Conservation (phyloP, 2,888 invertebrate species). For the Rhopalosiphum nymphaeae region DNA sequence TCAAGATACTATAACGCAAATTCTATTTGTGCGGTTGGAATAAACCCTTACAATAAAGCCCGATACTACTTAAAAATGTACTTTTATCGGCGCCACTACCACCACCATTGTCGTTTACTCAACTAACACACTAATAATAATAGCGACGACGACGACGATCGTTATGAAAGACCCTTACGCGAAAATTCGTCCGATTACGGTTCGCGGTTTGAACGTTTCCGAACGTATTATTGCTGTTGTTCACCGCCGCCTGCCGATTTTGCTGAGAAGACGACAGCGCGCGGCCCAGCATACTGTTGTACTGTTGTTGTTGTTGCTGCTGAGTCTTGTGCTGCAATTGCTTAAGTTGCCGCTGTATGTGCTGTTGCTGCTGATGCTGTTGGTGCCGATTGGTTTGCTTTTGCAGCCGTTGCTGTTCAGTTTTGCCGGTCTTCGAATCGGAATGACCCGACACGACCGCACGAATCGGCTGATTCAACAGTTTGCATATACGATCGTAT, state of each 20-base stretch:
- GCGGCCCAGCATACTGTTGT: not conserved
- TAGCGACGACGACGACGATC: not conserved
- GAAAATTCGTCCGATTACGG: slow-evolving; percentile 25
- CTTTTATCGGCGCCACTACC: not conserved
- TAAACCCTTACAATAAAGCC: not conserved
- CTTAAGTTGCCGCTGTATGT: slow-evolving; percentile 69
- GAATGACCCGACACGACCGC: not conserved
- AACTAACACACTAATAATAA: not conserved
- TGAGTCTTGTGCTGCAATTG: slow-evolving; percentile 67
- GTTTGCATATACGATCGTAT: slow-evolving; percentile 60
- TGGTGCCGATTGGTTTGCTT: slow-evolving; percentile 64
- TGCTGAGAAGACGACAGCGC: slow-evolving; percentile 2
- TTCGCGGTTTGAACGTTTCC: slow-evolving; percentile 30
- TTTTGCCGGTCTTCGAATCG: slow-evolving; percentile 64
- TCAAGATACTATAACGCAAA: not conserved
- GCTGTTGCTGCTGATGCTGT: slow-evolving; percentile 65
- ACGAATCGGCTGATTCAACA: slow-evolving; percentile 46
- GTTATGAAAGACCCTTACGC: slow-evolving; percentile 25
- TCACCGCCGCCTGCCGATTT: not conserved
- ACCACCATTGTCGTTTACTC: not conserved
- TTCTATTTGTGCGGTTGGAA: not conserved
- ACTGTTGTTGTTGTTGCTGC: slow-evolving; percentile 67
- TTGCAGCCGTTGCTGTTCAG: slow-evolving; percentile 64
- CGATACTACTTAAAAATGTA: not conserved
- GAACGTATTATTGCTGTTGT: not conserved